Evolutionary conservation across 1,140 invertebrate species (phyloP), one percentile per base, ranked within the genome.

Genomic region (Meloidogyne exigua): DNA sequence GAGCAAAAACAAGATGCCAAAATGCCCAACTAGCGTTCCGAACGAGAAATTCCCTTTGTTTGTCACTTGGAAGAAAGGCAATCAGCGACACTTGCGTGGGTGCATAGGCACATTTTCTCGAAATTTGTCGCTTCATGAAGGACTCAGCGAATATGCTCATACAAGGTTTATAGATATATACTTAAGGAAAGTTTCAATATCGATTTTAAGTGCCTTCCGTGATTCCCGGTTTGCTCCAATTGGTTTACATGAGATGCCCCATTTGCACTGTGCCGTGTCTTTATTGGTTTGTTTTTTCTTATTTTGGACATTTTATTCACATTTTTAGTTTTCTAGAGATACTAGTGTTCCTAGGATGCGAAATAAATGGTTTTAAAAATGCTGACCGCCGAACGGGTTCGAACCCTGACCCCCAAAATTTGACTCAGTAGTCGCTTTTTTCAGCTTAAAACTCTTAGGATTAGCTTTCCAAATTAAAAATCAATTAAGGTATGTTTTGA

Each of bases 181-280:
- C 9, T 4, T 72, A 72, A n/a, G 2, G 12, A n/a, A 72, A n/a
- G 1, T 11, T 64, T 36, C 21, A 64, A 75, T 23, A 49, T n/a
- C 7, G 36, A 63, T 69, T 79, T 79, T 39, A 86, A 98, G 96
- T 91, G 96, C 96, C 82, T 92, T 98, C 84, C 95, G 95, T 88
- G 96, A 99, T 89, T 95, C 94, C 28, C 92, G 96, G 25, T 99
- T 99, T 89, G 92, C 92, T 84, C 96, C 96, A 23, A 96, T 99
- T 13, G 13, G 23, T 0, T 91, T 93, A 68, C 95, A 98, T 63
- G 96, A 99, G 89, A 91, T 98, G 85, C 91, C 93, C 0, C 92
- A 92, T 79, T 91, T 99, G 32, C 93, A 94, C 76, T 95, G 97
- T 9, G 94, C 94, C 39, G 95, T 99, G 21, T 98, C 95, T 23